phyloP scores from a whole-genome alignment of 2,113 vertebrate species.

The Speoplatyrhinus poulsoni region DNA sequence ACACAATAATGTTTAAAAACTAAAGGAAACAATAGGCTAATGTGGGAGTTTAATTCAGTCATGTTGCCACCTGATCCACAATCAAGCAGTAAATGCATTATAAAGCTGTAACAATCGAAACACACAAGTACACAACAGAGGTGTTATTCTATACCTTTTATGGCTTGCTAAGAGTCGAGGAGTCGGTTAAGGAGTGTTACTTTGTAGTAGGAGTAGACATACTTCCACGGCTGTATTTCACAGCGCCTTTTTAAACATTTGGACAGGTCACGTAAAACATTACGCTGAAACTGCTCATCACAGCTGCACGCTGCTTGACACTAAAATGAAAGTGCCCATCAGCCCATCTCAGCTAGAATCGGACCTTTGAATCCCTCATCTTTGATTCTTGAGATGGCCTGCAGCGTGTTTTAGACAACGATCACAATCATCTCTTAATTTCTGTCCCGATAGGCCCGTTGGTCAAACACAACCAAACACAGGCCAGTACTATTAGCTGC shows the following conservation, averaged over 20 bases:
- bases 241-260: constrained; percentile 20
- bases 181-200: constrained; percentile 12
- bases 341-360: constrained; percentile 34
- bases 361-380: constrained; percentile 44
- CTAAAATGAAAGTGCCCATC: constrained; percentile 50
- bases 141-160: constrained; percentile 39
- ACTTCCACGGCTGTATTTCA: constrained; percentile 2
- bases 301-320: constrained; percentile 30
- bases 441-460: constrained; percentile 33
- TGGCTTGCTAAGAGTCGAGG: constrained; percentile 34
- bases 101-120: not conserved
- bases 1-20: constrained; percentile 16
- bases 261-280: constrained; percentile 29
- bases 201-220: constrained; percentile 20
- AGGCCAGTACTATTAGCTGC: constrained; percentile 37
- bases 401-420: not conserved
- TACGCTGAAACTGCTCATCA: constrained; percentile 10
- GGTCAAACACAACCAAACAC: constrained; percentile 39
- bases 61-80: not conserved
- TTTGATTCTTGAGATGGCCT: constrained; percentile 28
- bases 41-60: not conserved
- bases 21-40: constrained; percentile 22
- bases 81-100: constrained; percentile 5
- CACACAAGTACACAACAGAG: constrained; percentile 14
- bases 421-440: constrained; percentile 51